phyloP scores from a whole-genome alignment of 2,113 vertebrate species.

The Struthidea cinerea region DNA sequence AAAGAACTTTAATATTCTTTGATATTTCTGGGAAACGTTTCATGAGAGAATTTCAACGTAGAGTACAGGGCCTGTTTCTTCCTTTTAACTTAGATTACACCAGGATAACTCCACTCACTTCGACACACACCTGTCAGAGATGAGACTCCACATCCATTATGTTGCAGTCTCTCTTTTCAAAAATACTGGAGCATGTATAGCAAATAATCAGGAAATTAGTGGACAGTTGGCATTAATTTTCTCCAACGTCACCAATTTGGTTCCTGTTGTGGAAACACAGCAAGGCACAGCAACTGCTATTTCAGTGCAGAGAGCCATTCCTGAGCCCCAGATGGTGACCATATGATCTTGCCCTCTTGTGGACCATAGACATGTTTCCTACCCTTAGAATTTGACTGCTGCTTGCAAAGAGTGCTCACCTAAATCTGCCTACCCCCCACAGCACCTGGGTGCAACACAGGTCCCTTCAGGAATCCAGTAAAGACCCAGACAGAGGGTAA shows the following conservation, averaged over 20 bases:
- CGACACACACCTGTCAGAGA: not conserved
- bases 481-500: conserved; percentile 47
- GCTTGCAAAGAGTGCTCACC: not conserved
- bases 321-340: conserved; percentile 45
- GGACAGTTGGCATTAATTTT: conserved; percentile 38
- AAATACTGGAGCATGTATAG: not conserved
- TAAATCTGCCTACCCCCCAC: not conserved
- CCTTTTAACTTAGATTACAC: conserved; percentile 2
- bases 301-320: not conserved
- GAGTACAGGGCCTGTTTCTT: not conserved
- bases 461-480: conserved; percentile 36
- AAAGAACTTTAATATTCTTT: conserved; percentile 48
- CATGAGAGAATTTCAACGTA: not conserved
- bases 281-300: conserved; percentile 10
- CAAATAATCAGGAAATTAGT: conserved; percentile 29
- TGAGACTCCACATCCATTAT: not conserved
- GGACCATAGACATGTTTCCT: not conserved
- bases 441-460: conserved; percentile 32
- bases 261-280: conserved; percentile 37
- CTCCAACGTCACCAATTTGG: conserved; percentile 21
- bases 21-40: conserved; percentile 44
- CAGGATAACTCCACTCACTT: not conserved
- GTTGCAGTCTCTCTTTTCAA: not conserved
- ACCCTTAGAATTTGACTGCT: not conserved
- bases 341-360: conserved; percentile 22